phyloP scores from a whole-genome alignment of 2,888 invertebrate species.

The Drosophila rellima region DNA sequence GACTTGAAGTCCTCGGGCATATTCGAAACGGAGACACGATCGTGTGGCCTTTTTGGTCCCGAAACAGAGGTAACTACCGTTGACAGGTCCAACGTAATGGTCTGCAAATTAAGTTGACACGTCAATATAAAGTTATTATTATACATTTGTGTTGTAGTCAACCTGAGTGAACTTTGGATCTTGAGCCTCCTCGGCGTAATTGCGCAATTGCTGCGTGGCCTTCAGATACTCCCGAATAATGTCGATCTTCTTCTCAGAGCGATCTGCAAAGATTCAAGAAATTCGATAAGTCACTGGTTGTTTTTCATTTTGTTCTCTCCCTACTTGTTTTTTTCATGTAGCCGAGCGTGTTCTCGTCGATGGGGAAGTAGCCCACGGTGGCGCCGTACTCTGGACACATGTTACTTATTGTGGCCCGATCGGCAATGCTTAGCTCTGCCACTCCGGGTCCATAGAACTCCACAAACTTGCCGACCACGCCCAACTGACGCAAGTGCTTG shows the following conservation, averaged over 20 bases:
- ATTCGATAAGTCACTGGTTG: not conserved
- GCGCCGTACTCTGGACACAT: conserved; percentile 99
- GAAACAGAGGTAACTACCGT: conserved; percentile 97
- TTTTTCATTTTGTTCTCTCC: not conserved
- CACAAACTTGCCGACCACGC: conserved; percentile 99
- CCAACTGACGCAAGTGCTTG: conserved; percentile 96
- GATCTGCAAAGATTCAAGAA: conserved; percentile 87
- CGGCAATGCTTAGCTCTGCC: conserved; percentile 95
- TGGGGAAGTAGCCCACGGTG: conserved; percentile 97
- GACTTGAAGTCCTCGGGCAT: conserved; percentile 96
- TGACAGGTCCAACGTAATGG: conserved; percentile 90
- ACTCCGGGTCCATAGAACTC: conserved; percentile 99
- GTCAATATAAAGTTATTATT: not conserved
- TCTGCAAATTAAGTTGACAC: conserved; percentile 46
- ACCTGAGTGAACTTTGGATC: conserved; percentile 94
- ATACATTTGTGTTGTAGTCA: not conserved
- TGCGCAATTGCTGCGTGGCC: conserved; percentile 92
- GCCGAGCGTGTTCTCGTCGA: conserved; percentile 92
- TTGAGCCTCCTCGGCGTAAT: conserved; percentile 91
- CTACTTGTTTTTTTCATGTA: conserved; percentile 94
- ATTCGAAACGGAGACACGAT: conserved; percentile 94
- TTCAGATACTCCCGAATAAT: conserved; percentile 93
- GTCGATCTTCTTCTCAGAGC: conserved; percentile 91
- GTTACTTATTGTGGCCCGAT: conserved; percentile 98
- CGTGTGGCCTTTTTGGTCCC: conserved; percentile 98